phyloP scores from a whole-genome alignment of 2,797 vertebrate genomes.

The Meda fulgida region DNA sequence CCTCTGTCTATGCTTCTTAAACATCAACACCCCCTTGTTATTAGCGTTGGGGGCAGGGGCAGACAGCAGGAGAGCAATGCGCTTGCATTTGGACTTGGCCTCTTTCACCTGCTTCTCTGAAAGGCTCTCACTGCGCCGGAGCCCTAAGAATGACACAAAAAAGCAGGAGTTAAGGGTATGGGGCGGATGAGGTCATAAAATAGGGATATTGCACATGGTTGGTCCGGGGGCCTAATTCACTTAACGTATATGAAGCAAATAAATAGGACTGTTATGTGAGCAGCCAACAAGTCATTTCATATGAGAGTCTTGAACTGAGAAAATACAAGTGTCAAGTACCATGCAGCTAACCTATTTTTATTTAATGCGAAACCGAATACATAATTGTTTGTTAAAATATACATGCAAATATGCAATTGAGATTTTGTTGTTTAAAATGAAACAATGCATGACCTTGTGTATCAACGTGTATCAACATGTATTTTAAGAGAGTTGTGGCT shows the following conservation, averaged over 20 bases:
- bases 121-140: slow-evolving; percentile 92
- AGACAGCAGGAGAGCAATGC: slow-evolving; percentile 93
- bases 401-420: neutral
- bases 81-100: slow-evolving; percentile 98
- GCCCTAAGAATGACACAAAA: slow-evolving; percentile 76
- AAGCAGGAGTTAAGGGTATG: slow-evolving; percentile 32
- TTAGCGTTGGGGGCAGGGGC: slow-evolving; percentile 90
- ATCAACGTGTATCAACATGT: neutral
- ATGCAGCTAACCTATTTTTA: neutral
- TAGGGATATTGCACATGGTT: slow-evolving; percentile 45
- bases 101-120: slow-evolving; percentile 98
- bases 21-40: slow-evolving; percentile 99
- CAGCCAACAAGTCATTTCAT: slow-evolving; percentile 46
- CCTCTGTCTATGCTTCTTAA: slow-evolving; percentile 94
- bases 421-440: neutral
- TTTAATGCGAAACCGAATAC: neutral
- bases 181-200: neutral
- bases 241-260: slow-evolving; percentile 42
- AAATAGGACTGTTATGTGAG: slow-evolving; percentile 51
- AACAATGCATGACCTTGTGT: neutral
- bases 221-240: slow-evolving; percentile 45
- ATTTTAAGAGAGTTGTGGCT: neutral
- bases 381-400: slow-evolving; percentile 4
- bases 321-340: neutral
- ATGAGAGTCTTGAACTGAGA: slow-evolving; percentile 20